A percentile compares a stretch with the other conserved stretches of the same genome.
These are phyloP conservation scores for Harmothoe impar DNA, from an alignment of 2,888 invertebrate species.

Conservation along the genomic window DNA sequence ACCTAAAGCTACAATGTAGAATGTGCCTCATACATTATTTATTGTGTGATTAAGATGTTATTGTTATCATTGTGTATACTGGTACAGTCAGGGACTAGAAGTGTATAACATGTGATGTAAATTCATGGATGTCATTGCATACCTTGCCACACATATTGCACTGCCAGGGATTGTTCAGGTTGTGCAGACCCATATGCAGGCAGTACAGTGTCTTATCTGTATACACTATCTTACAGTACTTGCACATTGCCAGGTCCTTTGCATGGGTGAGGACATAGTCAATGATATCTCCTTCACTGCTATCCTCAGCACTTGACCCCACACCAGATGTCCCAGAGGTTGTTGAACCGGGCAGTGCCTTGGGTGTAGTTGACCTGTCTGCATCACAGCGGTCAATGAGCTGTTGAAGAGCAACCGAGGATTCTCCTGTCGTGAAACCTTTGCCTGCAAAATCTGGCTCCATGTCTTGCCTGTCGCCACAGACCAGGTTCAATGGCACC, in stretches of 20 bases:
- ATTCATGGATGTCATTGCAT: conserved; percentile 97
- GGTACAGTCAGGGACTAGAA: conserved; percentile 30
- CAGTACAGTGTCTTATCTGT: conserved; percentile 98
- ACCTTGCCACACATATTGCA: conserved; percentile 98
- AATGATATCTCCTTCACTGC: conserved; percentile 68
- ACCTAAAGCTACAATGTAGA: too few relatives aligned
- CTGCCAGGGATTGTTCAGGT: conserved; percentile 97
- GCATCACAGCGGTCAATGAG: conserved; percentile 19
- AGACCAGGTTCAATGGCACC: conserved; percentile 88
- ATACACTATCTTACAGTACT: conserved; percentile 96
- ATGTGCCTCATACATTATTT: too few relatives aligned
- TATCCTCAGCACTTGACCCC: conserved; percentile 61
- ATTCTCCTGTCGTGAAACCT: conserved; percentile 36
- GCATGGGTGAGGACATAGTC: conserved; percentile 67
- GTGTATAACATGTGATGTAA: conserved; percentile 87
- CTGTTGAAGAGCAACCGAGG: conserved; percentile 55
- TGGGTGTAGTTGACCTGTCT: conserved; percentile 22
- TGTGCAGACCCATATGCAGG: conserved; percentile 98
- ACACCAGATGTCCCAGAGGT: conserved; percentile 59
- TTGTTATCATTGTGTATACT: not conserved
- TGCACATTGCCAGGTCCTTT: conserved; percentile 85
- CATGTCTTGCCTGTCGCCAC: conserved; percentile 16
- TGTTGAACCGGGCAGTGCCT: conserved; percentile 24
- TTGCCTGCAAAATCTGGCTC: conserved; percentile 1
- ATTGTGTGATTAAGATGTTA: not conserved